Percentiles rank a stretch among this genome's conserved stretches.
These are phyloP conservation scores for Henricia sp. DNA, from an alignment of 53 echinoderm and acorn worm species.

Conservation along the genomic window DNA sequence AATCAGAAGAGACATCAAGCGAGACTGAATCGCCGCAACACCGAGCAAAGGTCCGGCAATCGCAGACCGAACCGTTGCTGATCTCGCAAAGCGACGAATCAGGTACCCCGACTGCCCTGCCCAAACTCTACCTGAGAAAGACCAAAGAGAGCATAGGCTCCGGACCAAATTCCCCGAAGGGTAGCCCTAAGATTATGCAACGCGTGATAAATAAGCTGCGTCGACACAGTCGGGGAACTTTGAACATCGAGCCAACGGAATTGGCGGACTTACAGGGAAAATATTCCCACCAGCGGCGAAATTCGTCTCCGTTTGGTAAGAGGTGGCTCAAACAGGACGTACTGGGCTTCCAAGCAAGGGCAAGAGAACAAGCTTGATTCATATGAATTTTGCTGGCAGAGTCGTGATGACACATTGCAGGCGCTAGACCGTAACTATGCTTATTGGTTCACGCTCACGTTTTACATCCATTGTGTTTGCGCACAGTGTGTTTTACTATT, in stretches of 20 bases:
- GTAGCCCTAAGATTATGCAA: constrained; percentile 57
- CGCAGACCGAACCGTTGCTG: constrained; percentile 5
- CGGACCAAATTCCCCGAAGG: constrained; percentile 1
- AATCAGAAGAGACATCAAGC: constrained; percentile 7
- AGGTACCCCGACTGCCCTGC: constrained; percentile 28
- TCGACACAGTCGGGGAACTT: constrained; percentile 33
- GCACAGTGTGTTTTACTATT: no score
- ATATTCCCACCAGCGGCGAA: background rate
- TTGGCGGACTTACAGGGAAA: background rate
- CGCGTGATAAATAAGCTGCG: constrained; percentile 45
- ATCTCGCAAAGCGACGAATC: background rate
- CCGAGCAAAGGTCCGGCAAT: background rate
- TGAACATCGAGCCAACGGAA: constrained; percentile 13
- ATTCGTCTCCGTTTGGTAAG: constrained; percentile 47
- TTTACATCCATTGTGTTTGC: no score
- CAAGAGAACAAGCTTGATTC: no score
- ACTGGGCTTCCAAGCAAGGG: no score
- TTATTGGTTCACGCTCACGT: no score
- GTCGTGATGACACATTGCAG: no score
- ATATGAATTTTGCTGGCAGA: no score
- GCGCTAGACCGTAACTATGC: no score
- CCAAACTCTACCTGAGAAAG: constrained; percentile 20
- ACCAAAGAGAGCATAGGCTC: background rate
- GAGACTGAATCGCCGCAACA: constrained; percentile 13
- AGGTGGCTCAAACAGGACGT: constrained; percentile 40